Percentiles rank a stretch among this genome's conserved stretches.
phyloP scores from a whole-genome alignment of 2,888 invertebrate species.

The Coenonympha arcania region DNA sequence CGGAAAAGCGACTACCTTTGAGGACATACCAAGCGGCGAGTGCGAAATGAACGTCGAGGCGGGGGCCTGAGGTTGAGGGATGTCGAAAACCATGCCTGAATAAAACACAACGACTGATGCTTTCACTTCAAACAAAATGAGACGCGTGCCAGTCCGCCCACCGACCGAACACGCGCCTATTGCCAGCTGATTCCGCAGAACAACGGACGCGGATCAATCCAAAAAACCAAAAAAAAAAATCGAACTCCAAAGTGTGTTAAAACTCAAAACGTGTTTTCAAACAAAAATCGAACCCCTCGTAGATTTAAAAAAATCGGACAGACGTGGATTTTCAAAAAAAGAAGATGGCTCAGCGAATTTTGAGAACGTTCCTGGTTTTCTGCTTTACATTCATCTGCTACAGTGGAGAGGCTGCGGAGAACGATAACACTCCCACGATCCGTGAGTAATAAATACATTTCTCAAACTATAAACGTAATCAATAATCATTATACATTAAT shows the following conservation, averaged over 20 bases:
- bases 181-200: slow-evolving; percentile 47
- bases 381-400: slow-evolving; percentile 51
- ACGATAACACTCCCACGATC: slow-evolving; percentile 43
- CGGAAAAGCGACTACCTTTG: too few relatives aligned
- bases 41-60: slow-evolving; percentile 44
- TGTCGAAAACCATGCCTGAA: slow-evolving; percentile 66
- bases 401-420: slow-evolving; percentile 56
- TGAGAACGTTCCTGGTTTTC: slow-evolving; percentile 52
- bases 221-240: slow-evolving; percentile 31
- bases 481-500: too few relatives aligned
- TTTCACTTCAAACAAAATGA: slow-evolving; percentile 70
- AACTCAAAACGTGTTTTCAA: too few relatives aligned
- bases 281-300: slow-evolving; percentile 2
- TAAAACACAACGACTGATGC: slow-evolving; percentile 65
- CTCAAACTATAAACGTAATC: background rate
- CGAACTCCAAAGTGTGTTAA: too few relatives aligned
- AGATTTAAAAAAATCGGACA: background rate
- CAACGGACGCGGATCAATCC: slow-evolving; percentile 51
- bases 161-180: slow-evolving; percentile 44
- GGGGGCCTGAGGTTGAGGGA: slow-evolving; percentile 50
- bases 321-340: slow-evolving; percentile 30
- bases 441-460: slow-evolving; percentile 47
- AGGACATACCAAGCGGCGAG: too few relatives aligned
- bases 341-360: slow-evolving; percentile 50
- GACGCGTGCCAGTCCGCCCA: slow-evolving; percentile 48